Evolutionary conservation across 2,888 invertebrate genomes (phyloP).

Genomic region (Sisyra nigra): DNA sequence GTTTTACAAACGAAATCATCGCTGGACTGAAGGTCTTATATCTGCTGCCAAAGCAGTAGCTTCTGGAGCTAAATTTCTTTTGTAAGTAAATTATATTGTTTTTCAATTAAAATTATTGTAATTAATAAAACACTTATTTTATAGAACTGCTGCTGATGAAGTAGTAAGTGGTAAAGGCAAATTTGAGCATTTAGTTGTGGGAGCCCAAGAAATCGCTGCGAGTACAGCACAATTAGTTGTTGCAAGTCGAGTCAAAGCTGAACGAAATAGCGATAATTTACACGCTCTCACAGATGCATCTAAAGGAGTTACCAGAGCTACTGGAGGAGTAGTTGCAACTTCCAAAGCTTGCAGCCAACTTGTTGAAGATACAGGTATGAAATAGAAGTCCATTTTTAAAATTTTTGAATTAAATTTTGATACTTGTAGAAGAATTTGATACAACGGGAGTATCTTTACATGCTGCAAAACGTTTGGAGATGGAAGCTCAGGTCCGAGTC

Average conservation of each 20-base stretch:
- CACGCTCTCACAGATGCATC: conserved; percentile 73
- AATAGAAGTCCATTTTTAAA: neutral
- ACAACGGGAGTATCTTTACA: conserved; percentile 79
- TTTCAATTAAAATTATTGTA: conserved; percentile 5
- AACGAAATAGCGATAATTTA: conserved; percentile 63
- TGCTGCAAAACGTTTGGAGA: conserved; percentile 89
- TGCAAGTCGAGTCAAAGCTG: conserved; percentile 90
- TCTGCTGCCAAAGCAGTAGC: conserved; percentile 97
- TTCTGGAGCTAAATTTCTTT: conserved; percentile 81
- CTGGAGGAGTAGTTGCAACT: conserved; percentile 80
- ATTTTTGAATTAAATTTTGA: neutral
- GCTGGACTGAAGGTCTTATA: conserved; percentile 97
- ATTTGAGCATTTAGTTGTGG: conserved; percentile 85
- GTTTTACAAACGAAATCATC: conserved; percentile 95
- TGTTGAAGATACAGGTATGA: conserved; percentile 61
- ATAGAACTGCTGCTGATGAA: conserved; percentile 80
- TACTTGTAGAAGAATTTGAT: conserved; percentile 64
- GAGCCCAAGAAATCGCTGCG: conserved; percentile 91
- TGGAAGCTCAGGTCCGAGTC: conserved; percentile 93
- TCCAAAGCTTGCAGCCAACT: conserved; percentile 79
- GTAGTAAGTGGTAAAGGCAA: conserved; percentile 74
- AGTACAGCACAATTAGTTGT: conserved; percentile 95
- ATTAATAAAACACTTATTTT: conserved; percentile 8
- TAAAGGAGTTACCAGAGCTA: conserved; percentile 75
- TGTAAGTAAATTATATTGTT: conserved; percentile 46